These are phyloP conservation scores for Cricetomys ansorgei DNA, from an alignment of 2,113 vertebrate genomes.

Conservation along the genomic window DNA sequence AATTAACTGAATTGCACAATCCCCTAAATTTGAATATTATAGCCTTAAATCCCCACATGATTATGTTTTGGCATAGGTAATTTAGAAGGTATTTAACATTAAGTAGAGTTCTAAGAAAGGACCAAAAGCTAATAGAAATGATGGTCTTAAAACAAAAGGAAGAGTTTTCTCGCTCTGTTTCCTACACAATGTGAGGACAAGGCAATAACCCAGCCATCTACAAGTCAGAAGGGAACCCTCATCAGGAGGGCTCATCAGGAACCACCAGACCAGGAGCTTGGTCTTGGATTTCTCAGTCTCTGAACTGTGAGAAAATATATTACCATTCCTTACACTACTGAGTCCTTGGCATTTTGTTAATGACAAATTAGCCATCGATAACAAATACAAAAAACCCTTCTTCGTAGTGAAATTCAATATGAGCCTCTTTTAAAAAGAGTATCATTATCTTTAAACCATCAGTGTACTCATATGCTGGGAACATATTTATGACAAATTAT, in stretches of 20 bases:
- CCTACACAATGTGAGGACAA: not conserved
- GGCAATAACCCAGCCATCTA: not conserved
- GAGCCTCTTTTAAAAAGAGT: not conserved
- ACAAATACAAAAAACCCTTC: not conserved
- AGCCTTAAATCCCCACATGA: not conserved
- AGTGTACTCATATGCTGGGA: not conserved
- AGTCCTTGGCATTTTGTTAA: not conserved
- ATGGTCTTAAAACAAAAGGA: not conserved
- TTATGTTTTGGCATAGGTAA: conserved; percentile 11
- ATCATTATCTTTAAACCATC: not conserved
- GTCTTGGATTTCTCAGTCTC: not conserved
- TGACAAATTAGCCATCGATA: not conserved
- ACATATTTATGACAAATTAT: conserved; percentile 38
- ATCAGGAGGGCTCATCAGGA: not conserved
- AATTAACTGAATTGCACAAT: not conserved
- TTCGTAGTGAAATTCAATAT: not conserved
- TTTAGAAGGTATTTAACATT: conserved; percentile 3
- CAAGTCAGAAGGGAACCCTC: not conserved
- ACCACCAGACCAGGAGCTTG: not conserved
- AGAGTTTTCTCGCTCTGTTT: not conserved
- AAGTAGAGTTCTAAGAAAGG: not conserved
- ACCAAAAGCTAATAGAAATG: not conserved
- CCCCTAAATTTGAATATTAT: not conserved
- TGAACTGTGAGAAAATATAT: conserved; percentile 6
- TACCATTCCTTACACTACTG: not conserved